Evolutionary conservation across 2,113 vertebrate genomes (phyloP).

Genomic region (Sisor rabdophorus): DNA sequence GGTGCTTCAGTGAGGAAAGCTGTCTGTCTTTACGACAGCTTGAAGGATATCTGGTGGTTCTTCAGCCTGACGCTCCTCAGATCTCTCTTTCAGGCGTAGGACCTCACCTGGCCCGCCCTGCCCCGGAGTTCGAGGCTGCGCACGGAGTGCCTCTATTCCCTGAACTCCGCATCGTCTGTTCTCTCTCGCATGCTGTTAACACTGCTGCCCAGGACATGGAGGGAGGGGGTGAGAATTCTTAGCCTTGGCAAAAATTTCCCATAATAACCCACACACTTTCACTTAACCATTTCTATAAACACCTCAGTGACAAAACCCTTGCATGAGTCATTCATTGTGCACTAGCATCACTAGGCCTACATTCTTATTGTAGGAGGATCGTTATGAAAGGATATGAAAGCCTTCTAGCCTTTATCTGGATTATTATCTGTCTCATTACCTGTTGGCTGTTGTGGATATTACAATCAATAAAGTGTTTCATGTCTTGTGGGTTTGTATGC

Average conservation of each 20-base stretch:
- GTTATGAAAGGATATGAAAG: not conserved
- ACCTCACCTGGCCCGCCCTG: slow-evolving; percentile 85
- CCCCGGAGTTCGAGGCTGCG: slow-evolving; percentile 80
- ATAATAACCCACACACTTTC: not conserved
- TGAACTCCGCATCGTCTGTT: slow-evolving; percentile 88
- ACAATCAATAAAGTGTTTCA: not conserved
- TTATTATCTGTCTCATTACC: not conserved
- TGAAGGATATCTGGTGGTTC: slow-evolving; percentile 93
- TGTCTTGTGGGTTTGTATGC: slow-evolving; percentile 2
- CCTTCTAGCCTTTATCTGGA: not conserved
- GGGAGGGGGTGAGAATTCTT: slow-evolving; percentile 67
- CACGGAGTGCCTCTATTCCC: slow-evolving; percentile 89
- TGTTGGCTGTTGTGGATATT: not conserved
- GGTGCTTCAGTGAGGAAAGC: slow-evolving; percentile 95
- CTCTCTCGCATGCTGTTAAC: slow-evolving; percentile 84
- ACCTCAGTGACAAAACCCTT: not conserved
- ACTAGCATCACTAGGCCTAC: not conserved
- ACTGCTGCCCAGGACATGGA: slow-evolving; percentile 76
- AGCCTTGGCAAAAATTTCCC: not conserved
- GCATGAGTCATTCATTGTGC: not conserved
- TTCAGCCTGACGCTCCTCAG: slow-evolving; percentile 94
- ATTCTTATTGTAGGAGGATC: not conserved
- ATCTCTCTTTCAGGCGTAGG: slow-evolving; percentile 86
- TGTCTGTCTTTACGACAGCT: slow-evolving; percentile 90
- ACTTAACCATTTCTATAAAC: not conserved